A percentile compares a stretch with the other conserved stretches of the same genome.
phyloP scores from a whole-genome alignment of 2,113 vertebrate genomes.

The Trogon melanurus region DNA sequence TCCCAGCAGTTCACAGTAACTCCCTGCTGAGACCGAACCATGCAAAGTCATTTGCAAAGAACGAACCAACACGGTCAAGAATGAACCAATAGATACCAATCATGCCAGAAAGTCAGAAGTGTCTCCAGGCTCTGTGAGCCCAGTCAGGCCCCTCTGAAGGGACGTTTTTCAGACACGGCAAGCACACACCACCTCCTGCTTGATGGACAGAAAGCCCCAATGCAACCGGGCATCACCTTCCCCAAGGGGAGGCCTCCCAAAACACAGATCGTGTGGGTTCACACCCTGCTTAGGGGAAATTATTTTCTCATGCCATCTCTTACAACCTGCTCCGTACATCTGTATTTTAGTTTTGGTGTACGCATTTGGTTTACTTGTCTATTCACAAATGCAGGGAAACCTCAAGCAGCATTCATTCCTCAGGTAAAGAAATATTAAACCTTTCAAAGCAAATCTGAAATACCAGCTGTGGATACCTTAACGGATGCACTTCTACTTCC shows the following conservation, averaged over 20 bases:
- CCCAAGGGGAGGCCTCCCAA: background rate
- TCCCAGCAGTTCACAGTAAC: background rate
- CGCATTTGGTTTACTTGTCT: background rate
- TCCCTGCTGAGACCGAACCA: background rate
- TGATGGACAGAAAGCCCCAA: background rate
- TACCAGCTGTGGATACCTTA: background rate
- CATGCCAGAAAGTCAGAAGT: background rate
- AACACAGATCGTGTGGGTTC: fast-evolving
- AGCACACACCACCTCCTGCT: background rate
- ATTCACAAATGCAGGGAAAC: background rate
- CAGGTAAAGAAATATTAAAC: background rate
- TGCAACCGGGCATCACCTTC: background rate
- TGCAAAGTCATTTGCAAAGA: background rate
- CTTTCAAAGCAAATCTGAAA: background rate
- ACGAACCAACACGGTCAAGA: background rate
- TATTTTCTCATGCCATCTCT: background rate
- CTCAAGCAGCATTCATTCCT: background rate
- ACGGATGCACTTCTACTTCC: background rate
- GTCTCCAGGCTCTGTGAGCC: background rate
- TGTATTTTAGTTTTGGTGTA: background rate
- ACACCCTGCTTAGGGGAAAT: fast-evolving
- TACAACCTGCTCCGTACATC: background rate
- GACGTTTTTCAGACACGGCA: background rate
- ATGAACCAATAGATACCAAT: background rate
- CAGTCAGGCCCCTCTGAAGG: background rate